These are phyloP conservation scores for Megalonaias nervosa DNA, from an alignment of 1,140 invertebrate species.

Conservation along the genomic window DNA sequence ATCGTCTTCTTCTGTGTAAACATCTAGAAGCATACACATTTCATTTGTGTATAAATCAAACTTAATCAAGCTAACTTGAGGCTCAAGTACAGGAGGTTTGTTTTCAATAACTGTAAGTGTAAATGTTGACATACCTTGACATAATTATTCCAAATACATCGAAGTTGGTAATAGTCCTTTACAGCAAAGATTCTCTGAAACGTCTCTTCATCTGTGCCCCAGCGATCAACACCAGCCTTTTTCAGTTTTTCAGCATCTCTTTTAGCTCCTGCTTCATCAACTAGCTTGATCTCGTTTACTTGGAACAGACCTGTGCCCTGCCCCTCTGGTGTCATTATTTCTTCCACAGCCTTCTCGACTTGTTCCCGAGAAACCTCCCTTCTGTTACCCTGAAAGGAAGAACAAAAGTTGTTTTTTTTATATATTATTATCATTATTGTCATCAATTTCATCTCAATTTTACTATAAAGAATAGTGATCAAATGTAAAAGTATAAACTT, in stretches of 20 bases:
- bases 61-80: too few relatives aligned
- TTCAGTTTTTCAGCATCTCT: conserved; percentile 55
- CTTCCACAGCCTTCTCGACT: conserved; percentile 55
- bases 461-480: too few relatives aligned
- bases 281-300: conserved; percentile 54
- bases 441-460: too few relatives aligned
- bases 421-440: too few relatives aligned
- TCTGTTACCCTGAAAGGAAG: conserved; percentile 51
- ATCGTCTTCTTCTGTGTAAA: too few relatives aligned
- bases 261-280: conserved; percentile 47
- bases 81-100: too few relatives aligned
- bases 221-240: conserved; percentile 70
- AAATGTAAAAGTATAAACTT: too few relatives aligned
- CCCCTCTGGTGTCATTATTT: conserved; percentile 48
- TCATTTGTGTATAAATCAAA: too few relatives aligned
- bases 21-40: too few relatives aligned
- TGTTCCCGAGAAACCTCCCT: conserved; percentile 42
- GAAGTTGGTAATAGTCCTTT: conserved; percentile 62
- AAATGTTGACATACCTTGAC: conserved; percentile 54
- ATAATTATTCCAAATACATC: conserved; percentile 65
- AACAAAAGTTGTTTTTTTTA: too few relatives aligned
- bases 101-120: too few relatives aligned
- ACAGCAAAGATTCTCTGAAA: conserved; percentile 63
- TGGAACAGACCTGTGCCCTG: conserved; percentile 60
- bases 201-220: conserved; percentile 74